Evolutionary conservation across 2,113 vertebrate species (phyloP).

Genomic region (Semicossyphus pulcher): DNA sequence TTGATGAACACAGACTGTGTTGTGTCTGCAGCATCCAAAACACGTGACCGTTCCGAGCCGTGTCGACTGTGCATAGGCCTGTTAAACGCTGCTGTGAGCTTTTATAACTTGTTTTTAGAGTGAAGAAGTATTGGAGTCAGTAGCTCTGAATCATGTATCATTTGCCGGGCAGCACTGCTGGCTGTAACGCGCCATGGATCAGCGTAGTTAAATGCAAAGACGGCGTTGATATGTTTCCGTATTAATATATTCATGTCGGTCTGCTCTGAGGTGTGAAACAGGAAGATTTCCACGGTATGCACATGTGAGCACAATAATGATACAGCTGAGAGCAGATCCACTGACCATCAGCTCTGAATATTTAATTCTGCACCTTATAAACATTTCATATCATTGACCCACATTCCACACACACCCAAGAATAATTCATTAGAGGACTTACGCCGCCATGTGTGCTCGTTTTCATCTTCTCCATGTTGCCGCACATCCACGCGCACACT

Average conservation of each 20-base stretch:
- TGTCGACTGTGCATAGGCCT: no score
- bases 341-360: conserved; percentile 67
- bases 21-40: no score
- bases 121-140: background rate
- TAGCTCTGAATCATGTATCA: conserved; percentile 25
- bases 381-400: conserved; percentile 75
- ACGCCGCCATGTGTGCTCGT: conserved; percentile 32
- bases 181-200: conserved; percentile 14
- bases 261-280: background rate
- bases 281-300: no score
- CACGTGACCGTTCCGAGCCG: no score
- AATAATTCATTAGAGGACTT: conserved; percentile 63
- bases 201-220: conserved; percentile 38
- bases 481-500: background rate
- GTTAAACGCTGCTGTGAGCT: conserved; percentile 11
- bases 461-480: conserved; percentile 1
- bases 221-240: background rate
- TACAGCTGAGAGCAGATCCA: conserved; percentile 13
- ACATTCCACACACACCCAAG: conserved; percentile 56
- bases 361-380: conserved; percentile 65
- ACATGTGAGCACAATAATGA: conserved; percentile 22
- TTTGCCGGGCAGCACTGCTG: conserved; percentile 4
- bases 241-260: background rate
- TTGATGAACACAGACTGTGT: no score
- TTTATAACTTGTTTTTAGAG: conserved; percentile 25